Conservation (phyloP, 1,140 invertebrate species). For the Drosophila hydei region DNA sequence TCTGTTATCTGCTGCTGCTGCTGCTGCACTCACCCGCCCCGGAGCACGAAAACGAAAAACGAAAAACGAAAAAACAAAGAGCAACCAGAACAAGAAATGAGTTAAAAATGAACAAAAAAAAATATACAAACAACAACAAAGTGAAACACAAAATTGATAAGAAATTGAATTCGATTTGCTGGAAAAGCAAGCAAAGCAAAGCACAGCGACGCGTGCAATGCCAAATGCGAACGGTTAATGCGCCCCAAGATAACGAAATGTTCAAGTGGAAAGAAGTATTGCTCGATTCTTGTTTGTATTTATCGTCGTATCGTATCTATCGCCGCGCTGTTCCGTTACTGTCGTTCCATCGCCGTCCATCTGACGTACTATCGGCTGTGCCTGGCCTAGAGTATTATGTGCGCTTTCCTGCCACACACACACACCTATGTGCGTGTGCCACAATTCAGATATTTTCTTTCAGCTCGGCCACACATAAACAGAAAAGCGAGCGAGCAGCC, state of each 20-base stretch:
- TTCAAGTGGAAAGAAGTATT: constrained; percentile 28
- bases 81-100: constrained; percentile 7
- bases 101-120: no score
- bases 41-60: constrained; percentile 18
- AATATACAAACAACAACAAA: no score
- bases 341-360: no score
- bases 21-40: no score
- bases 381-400: neutral
- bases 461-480: neutral
- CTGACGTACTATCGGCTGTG: neutral
- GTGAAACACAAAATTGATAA: constrained; percentile 37
- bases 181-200: constrained; percentile 21
- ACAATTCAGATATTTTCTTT: neutral
- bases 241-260: constrained; percentile 36
- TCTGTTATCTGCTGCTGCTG: constrained; percentile 61
- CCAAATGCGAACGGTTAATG: constrained; percentile 49
- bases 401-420: neutral
- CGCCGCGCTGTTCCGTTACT: no score
- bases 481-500: neutral
- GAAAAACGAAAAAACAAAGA: neutral
- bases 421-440: neutral
- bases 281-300: neutral
- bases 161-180: constrained; percentile 46
- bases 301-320: constrained; percentile 1
- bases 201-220: constrained; percentile 46